These are phyloP conservation scores for Anthoscopus minutus DNA, from an alignment of 2,113 vertebrate species.

Conservation along the genomic window DNA sequence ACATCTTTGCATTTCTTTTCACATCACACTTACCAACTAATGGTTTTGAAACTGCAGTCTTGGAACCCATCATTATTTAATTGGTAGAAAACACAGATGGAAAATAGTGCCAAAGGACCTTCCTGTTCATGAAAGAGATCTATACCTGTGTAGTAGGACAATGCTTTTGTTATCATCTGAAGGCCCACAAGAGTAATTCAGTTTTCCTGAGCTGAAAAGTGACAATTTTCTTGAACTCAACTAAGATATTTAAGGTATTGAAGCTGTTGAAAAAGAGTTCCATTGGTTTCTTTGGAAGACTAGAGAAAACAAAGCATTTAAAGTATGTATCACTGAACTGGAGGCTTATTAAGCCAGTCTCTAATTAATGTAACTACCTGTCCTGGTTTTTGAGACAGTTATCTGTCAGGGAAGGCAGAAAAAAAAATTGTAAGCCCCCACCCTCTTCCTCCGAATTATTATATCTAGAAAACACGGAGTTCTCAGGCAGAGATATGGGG, in stretches of 20 bases:
- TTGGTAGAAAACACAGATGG: background rate
- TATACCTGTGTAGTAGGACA: background rate
- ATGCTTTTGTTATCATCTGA: background rate
- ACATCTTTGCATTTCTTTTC: background rate
- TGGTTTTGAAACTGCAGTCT: background rate
- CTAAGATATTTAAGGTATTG: background rate
- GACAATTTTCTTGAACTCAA: background rate
- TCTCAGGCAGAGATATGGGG: too few relatives aligned
- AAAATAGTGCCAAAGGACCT: background rate
- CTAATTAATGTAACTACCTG: background rate
- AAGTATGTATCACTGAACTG: background rate
- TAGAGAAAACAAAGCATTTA: background rate
- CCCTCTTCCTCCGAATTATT: too few relatives aligned
- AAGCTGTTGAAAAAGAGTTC: background rate
- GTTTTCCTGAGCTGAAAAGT: background rate
- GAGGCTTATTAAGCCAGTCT: background rate
- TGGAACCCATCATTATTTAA: background rate
- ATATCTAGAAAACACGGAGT: too few relatives aligned
- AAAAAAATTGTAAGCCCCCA: too few relatives aligned
- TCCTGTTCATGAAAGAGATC: background rate
- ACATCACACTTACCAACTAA: accelerated
- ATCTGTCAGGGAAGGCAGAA: too few relatives aligned
- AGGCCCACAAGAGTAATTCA: accelerated
- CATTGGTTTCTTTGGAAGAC: background rate
- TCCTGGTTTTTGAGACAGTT: too few relatives aligned